Percentiles rank a stretch among this genome's conserved stretches.
These are phyloP conservation scores for Lepidocyrtinus sp. DNA, from an alignment of 2,888 invertebrate genomes.

Conservation along the genomic window DNA sequence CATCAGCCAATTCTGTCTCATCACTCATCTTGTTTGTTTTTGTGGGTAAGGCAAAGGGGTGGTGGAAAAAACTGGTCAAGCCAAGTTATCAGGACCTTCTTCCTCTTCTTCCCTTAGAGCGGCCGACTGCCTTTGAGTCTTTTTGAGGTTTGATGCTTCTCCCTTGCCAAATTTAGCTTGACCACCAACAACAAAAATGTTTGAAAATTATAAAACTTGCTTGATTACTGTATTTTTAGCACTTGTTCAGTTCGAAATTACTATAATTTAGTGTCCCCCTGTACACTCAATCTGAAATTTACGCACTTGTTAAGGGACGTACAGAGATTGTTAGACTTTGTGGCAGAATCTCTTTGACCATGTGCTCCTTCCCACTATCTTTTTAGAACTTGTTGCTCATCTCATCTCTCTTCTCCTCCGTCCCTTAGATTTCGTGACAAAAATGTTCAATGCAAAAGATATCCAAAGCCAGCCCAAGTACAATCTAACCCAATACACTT, in stretches of 20 bases:
- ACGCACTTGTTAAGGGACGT: no score
- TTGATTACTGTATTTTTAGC: neutral
- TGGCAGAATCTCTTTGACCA: neutral
- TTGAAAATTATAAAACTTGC: neutral
- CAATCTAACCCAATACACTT: neutral
- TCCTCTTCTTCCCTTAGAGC: no score
- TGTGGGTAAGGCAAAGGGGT: no score
- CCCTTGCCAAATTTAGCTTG: neutral
- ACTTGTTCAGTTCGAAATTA: neutral
- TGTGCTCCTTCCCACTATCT: neutral
- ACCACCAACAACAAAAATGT: neutral
- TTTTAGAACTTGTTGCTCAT: neutral
- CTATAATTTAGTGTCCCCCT: neutral
- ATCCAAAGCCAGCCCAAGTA: neutral
- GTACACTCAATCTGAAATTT: no score
- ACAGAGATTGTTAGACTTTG: neutral
- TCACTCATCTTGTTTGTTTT: slow-evolving; percentile 63
- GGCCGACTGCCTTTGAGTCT: neutral
- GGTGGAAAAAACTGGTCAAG: no score
- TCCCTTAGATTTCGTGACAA: neutral
- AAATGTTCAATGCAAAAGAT: neutral
- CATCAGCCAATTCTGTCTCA: slow-evolving; percentile 72
- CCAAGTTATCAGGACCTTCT: no score
- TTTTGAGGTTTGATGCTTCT: neutral
- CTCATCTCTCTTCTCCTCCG: neutral